These are phyloP conservation scores for Castor canadensis DNA, from an alignment of 2,113 vertebrate genomes.

Conservation along the genomic window DNA sequence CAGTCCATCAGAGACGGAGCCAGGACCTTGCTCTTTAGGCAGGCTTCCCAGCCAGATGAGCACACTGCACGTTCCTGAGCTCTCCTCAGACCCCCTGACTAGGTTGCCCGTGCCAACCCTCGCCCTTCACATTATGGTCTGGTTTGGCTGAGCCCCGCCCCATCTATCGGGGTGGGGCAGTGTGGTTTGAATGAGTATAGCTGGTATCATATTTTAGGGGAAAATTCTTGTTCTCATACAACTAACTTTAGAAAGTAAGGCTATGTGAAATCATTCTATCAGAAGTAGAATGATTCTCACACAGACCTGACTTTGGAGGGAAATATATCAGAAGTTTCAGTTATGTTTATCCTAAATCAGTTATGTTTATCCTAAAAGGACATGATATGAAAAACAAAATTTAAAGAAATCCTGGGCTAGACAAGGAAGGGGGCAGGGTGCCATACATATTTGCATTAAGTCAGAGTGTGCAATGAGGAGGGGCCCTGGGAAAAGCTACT, in stretches of 20 bases:
- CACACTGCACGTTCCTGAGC: not conserved
- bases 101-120: not conserved
- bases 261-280: not conserved
- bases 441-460: not conserved
- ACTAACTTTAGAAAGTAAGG: not conserved
- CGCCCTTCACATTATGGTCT: not conserved
- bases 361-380: slow-evolving; percentile 4
- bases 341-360: not conserved
- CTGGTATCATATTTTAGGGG: not conserved
- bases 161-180: too few relatives aligned
- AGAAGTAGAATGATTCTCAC: not conserved
- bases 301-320: not conserved
- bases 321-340: not conserved
- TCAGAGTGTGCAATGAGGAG: not conserved
- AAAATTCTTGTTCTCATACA: not conserved
- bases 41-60: not conserved
- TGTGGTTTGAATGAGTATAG: not conserved
- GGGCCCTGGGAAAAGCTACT: not conserved
- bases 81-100: not conserved
- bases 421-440: not conserved
- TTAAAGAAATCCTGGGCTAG: not conserved
- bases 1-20: not conserved
- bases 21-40: not conserved
- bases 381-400: not conserved
- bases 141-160: not conserved